Evolutionary conservation across 2,888 invertebrate genomes (phyloP).

Genomic region (Cantharis rustica): DNA sequence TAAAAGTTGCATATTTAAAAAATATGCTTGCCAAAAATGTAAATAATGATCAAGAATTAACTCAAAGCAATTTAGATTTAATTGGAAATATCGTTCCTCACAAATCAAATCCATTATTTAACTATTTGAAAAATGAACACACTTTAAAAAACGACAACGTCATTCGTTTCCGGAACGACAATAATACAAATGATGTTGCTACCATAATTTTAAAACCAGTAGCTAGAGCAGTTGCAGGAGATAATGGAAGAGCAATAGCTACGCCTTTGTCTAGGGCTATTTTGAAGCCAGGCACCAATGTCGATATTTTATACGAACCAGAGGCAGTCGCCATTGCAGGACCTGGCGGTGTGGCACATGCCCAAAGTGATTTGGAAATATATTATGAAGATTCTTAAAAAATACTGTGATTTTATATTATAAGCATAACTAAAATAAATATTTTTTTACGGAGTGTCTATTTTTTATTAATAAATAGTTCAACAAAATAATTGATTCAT

Average conservation of each 20-base stretch:
- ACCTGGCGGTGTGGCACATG: constrained; percentile 76
- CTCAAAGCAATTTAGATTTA: not conserved
- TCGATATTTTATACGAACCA: constrained; percentile 69
- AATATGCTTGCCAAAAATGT: not conserved
- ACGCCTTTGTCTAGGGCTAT: constrained; percentile 71
- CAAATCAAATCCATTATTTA: constrained; percentile 47
- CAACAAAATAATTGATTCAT: not conserved
- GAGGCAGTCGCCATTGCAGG: constrained; percentile 74
- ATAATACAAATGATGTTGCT: constrained; percentile 41
- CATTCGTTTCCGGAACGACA: constrained; percentile 42
- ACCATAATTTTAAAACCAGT: constrained; percentile 66
- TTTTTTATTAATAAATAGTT: not conserved
- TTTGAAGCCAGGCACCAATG: constrained; percentile 63
- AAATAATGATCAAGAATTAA: not conserved
- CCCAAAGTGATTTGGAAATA: constrained; percentile 70
- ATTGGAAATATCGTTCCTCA: constrained; percentile 41
- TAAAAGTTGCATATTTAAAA: constrained; percentile 4
- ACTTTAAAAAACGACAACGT: constrained; percentile 42
- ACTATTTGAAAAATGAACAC: constrained; percentile 47
- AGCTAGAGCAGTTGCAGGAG: constrained; percentile 69
- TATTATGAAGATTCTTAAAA: constrained; percentile 43
- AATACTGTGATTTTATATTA: not conserved
- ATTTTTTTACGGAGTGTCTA: not conserved
- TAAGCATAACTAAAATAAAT: not conserved
- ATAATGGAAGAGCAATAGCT: constrained; percentile 71